These are phyloP conservation scores for Asbolus verrucosus DNA, from an alignment of 1,140 invertebrate genomes.

Conservation along the genomic window DNA sequence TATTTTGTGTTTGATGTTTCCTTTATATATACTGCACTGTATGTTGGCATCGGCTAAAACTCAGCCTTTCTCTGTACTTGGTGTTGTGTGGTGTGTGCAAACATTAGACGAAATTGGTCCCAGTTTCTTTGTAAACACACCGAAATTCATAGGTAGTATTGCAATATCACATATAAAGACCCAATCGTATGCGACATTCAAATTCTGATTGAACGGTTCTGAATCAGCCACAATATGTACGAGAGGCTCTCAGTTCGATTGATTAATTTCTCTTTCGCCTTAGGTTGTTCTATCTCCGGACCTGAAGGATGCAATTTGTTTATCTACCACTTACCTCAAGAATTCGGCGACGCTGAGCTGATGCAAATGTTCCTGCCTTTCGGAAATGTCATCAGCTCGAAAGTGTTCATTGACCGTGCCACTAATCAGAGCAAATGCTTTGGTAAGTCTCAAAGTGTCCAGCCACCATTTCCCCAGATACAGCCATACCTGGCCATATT, in stretches of 20 bases:
- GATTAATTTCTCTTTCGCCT: slow-evolving; percentile 57
- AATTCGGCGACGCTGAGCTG: slow-evolving; percentile 97
- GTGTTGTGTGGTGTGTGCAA: slow-evolving; percentile 47
- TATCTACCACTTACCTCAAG: slow-evolving; percentile 99
- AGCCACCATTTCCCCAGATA: no score
- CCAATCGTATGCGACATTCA: background rate
- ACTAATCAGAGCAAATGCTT: slow-evolving; percentile 99
- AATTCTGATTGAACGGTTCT: background rate
- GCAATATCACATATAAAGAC: background rate
- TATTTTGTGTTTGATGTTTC: slow-evolving; percentile 48
- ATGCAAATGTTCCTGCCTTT: slow-evolving; percentile 99
- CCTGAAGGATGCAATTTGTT: slow-evolving; percentile 99
- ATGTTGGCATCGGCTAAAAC: slow-evolving; percentile 56
- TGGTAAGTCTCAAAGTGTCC: slow-evolving; percentile 80
- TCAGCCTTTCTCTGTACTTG: slow-evolving; percentile 48
- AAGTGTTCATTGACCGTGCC: slow-evolving; percentile 99
- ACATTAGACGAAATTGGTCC: slow-evolving; percentile 39
- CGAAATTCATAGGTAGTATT: slow-evolving; percentile 29
- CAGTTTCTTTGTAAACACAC: slow-evolving; percentile 16
- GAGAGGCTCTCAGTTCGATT: background rate
- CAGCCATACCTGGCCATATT: no score
- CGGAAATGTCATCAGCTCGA: slow-evolving; percentile 99
- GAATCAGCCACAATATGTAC: background rate
- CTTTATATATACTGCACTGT: slow-evolving; percentile 54
- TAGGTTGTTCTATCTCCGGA: slow-evolving; percentile 94